A percentile compares a stretch with the other conserved stretches of the same genome.
These are phyloP conservation scores for Nebria brevicollis DNA, from an alignment of 2,888 invertebrate species.

Conservation along the genomic window DNA sequence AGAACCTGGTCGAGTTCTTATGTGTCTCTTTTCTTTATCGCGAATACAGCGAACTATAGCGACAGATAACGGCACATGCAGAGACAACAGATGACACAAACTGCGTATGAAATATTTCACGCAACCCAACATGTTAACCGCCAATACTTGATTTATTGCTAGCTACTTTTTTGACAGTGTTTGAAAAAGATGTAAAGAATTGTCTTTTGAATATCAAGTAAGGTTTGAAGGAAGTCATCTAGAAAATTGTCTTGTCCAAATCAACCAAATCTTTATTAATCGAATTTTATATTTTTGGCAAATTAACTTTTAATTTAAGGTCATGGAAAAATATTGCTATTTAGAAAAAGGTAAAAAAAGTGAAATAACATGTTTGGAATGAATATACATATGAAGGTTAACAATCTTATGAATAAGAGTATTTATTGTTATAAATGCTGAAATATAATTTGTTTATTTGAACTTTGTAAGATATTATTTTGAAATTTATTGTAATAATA, in stretches of 20 bases:
- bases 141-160: background rate
- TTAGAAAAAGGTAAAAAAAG: no score
- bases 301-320: no score
- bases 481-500: no score
- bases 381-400: no score
- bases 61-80: conserved; percentile 4
- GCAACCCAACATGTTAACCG: background rate
- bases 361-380: no score
- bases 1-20: background rate
- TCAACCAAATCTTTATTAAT: background rate
- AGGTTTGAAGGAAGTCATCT: background rate
- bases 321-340: no score
- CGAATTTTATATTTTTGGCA: no score
- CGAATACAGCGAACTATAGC: background rate
- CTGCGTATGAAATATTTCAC: conserved; percentile 10
- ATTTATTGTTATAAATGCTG: no score
- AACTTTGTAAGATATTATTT: no score
- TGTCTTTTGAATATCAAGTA: background rate
- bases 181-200: background rate
- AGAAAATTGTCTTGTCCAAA: background rate
- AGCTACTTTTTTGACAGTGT: background rate
- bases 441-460: no score
- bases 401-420: no score
- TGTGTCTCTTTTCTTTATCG: background rate
- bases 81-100: conserved; percentile 15